Base-by-base conservation (phyloP, 2,888 invertebrate species). In the Nycteola revayana region DNA sequence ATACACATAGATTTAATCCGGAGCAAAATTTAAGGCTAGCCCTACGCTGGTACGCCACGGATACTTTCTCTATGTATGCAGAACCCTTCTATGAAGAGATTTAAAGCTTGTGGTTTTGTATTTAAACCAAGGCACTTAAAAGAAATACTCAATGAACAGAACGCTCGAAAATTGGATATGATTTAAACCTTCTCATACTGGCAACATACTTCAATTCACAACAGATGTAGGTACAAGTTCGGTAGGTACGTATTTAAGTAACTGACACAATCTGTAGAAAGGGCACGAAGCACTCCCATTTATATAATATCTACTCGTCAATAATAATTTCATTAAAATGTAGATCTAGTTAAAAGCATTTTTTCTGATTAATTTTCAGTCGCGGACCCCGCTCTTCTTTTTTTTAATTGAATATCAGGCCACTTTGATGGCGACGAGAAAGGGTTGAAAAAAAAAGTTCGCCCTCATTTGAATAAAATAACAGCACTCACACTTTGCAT, bases 311-410 rank as follows among this genome's bases (percentile, higher is more conserved):
- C n/a, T n/a, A 76, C 79, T 83, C 78, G 85, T 87, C 87, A 87
- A 87, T 88, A 88, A 88, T 88, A 87, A 88, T 88, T 88, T 87
- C 87, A 87, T 88, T 85, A 87, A 88, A 87, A 88, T 88, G 88
- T 88, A 88, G 87, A 88, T 88, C 84, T 87, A 87, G 88, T 87
- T 88, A 87, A 88, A 88, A 88, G 87, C 88, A 87, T 88, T 88
- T 88, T 88, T 88, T 87, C 85, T 87, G 86, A 87, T 87, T 87
- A 87, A 88, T 87, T 88, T 88, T 82, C 86, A 87, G 86, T 86
- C 87, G 84, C 83, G 84, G 68, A 61, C 61, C 66, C 55, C 73
- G 51, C 77, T 83, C 81, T 83, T 79, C 84, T 86, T 87, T 88
- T 88, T n/a, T 88, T 87, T 88, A 88, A 88, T 88, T 88, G 88